Percentiles rank a stretch among this genome's conserved stretches.
Evolutionary conservation across 2,888 invertebrate genomes (phyloP).

Genomic region (Eutolmus rufibarbis): DNA sequence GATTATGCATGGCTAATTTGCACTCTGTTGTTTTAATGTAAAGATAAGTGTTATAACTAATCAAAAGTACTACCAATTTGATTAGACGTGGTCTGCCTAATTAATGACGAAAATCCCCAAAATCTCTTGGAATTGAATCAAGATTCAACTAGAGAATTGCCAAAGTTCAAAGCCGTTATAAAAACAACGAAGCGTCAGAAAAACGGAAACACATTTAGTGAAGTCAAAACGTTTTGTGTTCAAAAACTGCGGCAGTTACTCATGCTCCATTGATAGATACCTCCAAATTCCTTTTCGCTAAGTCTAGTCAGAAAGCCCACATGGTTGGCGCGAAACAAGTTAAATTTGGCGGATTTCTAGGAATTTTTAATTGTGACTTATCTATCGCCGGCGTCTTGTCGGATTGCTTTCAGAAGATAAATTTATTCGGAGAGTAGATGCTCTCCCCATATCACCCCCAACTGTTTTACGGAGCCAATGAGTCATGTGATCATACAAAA

Average conservation of each 20-base stretch:
- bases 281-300: background rate
- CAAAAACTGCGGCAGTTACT: background rate
- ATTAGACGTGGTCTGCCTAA: background rate
- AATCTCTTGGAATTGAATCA: background rate
- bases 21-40: background rate
- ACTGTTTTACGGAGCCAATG: background rate
- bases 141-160: background rate
- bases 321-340: background rate
- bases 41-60: background rate
- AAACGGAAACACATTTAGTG: background rate
- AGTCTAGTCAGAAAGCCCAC: slow-evolving; percentile 13
- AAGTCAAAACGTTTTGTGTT: background rate
- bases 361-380: slow-evolving; percentile 18
- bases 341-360: slow-evolving; percentile 20
- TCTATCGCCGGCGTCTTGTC: slow-evolving; percentile 1
- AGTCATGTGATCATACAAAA: background rate
- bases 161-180: background rate
- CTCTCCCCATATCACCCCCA: background rate
- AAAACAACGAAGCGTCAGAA: no score
- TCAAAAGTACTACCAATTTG: background rate
- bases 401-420: background rate
- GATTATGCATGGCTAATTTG: no score
- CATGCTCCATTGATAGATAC: background rate
- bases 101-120: background rate
- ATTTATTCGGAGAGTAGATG: background rate